Conservation (phyloP, 2,113 vertebrate genomes). For the Ictalurus furcatus region DNA sequence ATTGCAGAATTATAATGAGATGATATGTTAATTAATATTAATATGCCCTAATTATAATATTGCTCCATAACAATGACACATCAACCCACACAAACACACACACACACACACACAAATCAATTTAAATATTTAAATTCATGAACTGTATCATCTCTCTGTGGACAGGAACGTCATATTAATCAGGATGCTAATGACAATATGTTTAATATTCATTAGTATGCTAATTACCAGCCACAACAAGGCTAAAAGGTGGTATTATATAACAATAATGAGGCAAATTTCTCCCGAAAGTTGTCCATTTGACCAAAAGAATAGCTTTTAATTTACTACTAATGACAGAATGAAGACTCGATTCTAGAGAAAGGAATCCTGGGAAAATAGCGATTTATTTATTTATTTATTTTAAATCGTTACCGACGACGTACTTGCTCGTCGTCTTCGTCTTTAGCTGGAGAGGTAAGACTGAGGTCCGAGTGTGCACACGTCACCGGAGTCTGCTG, state of each 20-base stretch:
- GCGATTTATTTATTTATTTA: background rate
- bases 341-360: background rate
- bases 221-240: background rate
- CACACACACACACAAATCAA: background rate
- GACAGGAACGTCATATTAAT: background rate
- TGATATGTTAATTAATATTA: background rate
- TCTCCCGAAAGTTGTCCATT: background rate
- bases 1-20: background rate
- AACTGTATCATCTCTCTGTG: no score
- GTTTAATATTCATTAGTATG: background rate
- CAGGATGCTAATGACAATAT: background rate
- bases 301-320: background rate
- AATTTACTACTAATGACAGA: background rate
- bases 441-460: constrained; percentile 82
- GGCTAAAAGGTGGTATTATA: background rate
- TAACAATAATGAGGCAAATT: background rate
- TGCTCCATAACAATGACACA: background rate
- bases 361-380: background rate
- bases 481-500: constrained; percentile 82
- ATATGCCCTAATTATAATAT: background rate
- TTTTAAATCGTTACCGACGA: background rate
- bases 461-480: constrained; percentile 82
- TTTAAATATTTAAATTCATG: constrained; percentile 4
- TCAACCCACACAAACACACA: no score
- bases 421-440: constrained; percentile 71